phyloP scores from a whole-genome alignment of 2,113 vertebrate genomes.

The Motacilla tschutschensis region DNA sequence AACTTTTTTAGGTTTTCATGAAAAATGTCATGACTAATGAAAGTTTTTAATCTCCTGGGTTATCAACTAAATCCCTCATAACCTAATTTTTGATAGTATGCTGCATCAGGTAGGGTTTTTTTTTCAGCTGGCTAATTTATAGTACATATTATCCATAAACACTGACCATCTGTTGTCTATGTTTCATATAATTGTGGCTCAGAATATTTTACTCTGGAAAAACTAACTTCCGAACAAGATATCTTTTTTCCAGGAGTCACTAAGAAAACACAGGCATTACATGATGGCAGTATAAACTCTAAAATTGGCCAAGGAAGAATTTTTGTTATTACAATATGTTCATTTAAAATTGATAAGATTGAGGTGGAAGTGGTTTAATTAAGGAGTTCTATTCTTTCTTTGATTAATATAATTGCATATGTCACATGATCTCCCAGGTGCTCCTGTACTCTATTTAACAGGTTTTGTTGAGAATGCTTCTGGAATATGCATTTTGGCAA shows the following conservation, averaged over 20 bases:
- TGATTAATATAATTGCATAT: neutral
- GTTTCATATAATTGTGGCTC: neutral
- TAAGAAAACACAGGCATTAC: neutral
- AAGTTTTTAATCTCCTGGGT: slow-evolving; percentile 40
- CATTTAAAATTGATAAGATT: neutral
- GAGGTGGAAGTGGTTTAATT: slow-evolving; percentile 16
- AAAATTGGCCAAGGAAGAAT: neutral
- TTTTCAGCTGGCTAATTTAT: slow-evolving; percentile 39
- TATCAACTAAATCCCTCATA: slow-evolving; percentile 38
- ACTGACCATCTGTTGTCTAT: slow-evolving; percentile 15
- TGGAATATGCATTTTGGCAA: neutral
- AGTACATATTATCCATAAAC: slow-evolving; percentile 12
- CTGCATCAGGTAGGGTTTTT: slow-evolving; percentile 21
- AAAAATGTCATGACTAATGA: slow-evolving; percentile 32
- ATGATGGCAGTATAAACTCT: neutral
- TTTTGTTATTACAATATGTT: neutral
- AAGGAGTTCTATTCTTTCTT: neutral
- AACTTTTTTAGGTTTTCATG: neutral
- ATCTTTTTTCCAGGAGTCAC: neutral
- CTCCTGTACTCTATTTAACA: neutral
- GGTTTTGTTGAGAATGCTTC: neutral
- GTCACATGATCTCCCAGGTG: neutral
- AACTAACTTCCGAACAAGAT: neutral
- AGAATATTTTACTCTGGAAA: neutral
- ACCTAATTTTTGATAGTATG: slow-evolving; percentile 43